Conservation (phyloP, 2,797 vertebrate species). For the Todus mexicanus region DNA sequence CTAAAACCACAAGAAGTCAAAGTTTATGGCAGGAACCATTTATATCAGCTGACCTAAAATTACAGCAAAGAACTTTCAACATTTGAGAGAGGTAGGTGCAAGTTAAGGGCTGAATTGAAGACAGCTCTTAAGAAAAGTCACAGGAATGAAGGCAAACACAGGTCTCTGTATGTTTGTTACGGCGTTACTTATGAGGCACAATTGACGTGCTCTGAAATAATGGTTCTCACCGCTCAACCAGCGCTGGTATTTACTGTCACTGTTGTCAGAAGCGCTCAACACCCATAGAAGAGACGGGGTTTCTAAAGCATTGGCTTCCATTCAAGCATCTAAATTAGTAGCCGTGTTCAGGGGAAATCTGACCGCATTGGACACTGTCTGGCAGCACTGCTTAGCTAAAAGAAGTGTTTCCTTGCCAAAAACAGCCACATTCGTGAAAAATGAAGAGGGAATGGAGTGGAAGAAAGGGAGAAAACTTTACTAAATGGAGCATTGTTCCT, state of each 20-base stretch:
- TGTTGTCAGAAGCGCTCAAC: slow-evolving; percentile 4
- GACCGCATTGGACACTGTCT: not conserved
- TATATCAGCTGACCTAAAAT: not conserved
- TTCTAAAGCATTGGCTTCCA: not conserved
- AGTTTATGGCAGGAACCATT: not conserved
- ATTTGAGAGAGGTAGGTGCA: not conserved
- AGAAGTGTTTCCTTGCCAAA: not conserved
- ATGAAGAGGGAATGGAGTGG: not conserved
- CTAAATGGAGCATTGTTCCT: not conserved
- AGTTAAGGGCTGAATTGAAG: not conserved
- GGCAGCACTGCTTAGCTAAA: not conserved
- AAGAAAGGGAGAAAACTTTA: not conserved
- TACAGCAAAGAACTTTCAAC: not conserved
- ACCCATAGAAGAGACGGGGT: not conserved
- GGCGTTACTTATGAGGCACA: not conserved
- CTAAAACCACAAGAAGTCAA: not conserved
- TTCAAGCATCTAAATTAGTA: slow-evolving; percentile 20
- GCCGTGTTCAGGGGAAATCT: not conserved
- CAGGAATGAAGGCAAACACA: not conserved
- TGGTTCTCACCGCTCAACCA: slow-evolving; percentile 2
- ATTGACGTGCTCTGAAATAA: slow-evolving; percentile 20
- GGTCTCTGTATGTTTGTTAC: not conserved
- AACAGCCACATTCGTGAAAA: not conserved
- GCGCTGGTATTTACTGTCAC: slow-evolving; percentile 25
- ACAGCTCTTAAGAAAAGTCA: not conserved